Base-by-base conservation (phyloP, 2,797 vertebrate genomes). In the Paratrypauchen microcephalus region DNA sequence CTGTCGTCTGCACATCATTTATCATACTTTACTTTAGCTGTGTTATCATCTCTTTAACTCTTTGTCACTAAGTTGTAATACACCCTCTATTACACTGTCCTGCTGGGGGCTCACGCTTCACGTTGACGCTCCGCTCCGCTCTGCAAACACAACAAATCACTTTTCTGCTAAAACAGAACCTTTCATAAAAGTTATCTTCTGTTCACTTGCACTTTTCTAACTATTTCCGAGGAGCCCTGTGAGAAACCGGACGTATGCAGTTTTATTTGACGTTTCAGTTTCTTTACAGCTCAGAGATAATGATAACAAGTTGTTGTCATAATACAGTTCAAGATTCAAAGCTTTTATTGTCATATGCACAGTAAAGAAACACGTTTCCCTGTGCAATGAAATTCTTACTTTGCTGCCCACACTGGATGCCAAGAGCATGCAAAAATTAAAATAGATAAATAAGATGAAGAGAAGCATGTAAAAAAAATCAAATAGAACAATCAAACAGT, bases 1-100 rank as follows among this genome's bases (percentile, higher is more conserved):
- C 92, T 89, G 87, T 78, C 86, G 73, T 80, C 70, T 88, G 90
- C 73, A 82, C 85, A 88, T 82, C 75, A 78, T 79, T 88, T 86
- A 69, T 68, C 78, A 65, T 65, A 76, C 30, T 76, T 71, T 47
- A 47, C 52, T 55, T n/a, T 48, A 32, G 48, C 72, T 56, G 4
- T 47, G 59, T 5, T 62, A 6, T 2, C 24, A 47, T 26, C 26
- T 1, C 28, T 61, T 68, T 32, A 68, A 66, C 71, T 74, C 79
- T 72, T 71, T 81, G 68, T 23, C 74, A 63, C 66, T 21, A 5
- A 30, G 12, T 62, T 64, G 45, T 24, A 41, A 39, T 1, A 1
- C 2, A 11, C 23, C 19, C 63, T 66, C 55, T 32, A 0, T 39
- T 61, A 24, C 9, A 28, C 2, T 60, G 52, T 64, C 60, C 24